Conservation (phyloP, 2,113 vertebrate species). For the Corythoichthys haematopterus region DNA sequence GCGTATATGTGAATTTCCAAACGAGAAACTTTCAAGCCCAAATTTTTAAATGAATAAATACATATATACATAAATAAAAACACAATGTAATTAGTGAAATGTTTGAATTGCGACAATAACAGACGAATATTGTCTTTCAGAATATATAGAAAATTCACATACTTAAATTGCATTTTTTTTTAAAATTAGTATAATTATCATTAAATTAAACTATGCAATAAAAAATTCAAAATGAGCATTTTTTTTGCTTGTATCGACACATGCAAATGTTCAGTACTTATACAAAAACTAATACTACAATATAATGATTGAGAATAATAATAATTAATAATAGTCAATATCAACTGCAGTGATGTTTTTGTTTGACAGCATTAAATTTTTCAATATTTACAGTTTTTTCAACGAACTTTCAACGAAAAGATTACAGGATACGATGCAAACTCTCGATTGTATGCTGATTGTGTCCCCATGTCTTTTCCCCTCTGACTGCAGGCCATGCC, state of each 20-base stretch:
- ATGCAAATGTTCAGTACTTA: too few relatives aligned
- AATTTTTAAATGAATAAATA: not conserved
- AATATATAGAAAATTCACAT: not conserved
- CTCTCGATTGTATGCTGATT: not conserved
- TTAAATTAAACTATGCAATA: not conserved
- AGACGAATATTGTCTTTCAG: not conserved
- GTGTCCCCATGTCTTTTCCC: slow-evolving; percentile 5
- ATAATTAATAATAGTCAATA: not conserved
- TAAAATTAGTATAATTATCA: not conserved
- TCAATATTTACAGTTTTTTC: not conserved
- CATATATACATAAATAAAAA: not conserved
- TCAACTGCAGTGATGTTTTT: not conserved
- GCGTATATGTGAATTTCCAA: not conserved
- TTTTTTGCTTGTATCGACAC: too few relatives aligned
- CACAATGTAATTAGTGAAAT: not conserved
- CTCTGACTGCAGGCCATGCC: slow-evolving; percentile 79
- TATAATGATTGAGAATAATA: not conserved
- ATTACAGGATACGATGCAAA: not conserved
- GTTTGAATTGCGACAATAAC: not conserved
- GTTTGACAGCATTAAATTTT: not conserved
- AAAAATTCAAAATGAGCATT: not conserved
- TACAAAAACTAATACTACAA: not conserved
- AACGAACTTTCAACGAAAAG: not conserved
- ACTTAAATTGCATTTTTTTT: not conserved
- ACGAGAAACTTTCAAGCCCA: not conserved